Percentiles rank a stretch among this genome's conserved stretches.
Conservation (phyloP, 2,113 vertebrate species). For the Lepus americanus region DNA sequence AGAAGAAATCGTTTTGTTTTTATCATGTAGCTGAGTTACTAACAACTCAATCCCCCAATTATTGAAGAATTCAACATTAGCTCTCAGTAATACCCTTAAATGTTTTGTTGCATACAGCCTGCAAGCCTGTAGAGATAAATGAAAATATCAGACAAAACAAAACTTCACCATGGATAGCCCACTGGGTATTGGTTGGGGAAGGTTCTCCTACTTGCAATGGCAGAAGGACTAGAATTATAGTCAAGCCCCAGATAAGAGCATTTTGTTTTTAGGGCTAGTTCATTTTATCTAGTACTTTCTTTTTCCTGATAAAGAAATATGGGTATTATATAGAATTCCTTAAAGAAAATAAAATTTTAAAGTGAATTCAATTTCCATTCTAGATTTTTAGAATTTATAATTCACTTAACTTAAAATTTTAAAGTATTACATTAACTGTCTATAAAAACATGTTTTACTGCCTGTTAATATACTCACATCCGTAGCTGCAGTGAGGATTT, state of each 20-base stretch:
- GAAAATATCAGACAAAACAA: neutral
- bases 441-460: neutral
- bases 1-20: conserved; percentile 96
- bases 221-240: neutral
- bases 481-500: conserved; percentile 97
- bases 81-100: conserved; percentile 95
- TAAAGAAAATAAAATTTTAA: conserved; percentile 36
- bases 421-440: neutral
- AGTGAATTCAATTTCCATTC: conserved; percentile 23
- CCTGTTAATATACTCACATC: conserved; percentile 90
- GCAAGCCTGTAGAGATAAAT: conserved; percentile 90
- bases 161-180: neutral
- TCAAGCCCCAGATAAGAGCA: neutral
- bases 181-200: neutral
- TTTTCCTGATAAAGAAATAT: conserved; percentile 21
- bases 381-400: conserved; percentile 41
- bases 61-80: conserved; percentile 98
- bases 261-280: neutral
- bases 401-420: neutral
- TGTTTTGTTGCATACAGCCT: conserved; percentile 98
- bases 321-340: neutral
- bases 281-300: conserved; percentile 16
- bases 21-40: conserved; percentile 99
- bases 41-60: conserved; percentile 99
- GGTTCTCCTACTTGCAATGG: neutral